A percentile compares a stretch with the other conserved stretches of the same genome.
These are phyloP conservation scores for Melanotaenia maccullochi DNA, from an alignment of 2,797 vertebrate species.

Conservation along the genomic window DNA sequence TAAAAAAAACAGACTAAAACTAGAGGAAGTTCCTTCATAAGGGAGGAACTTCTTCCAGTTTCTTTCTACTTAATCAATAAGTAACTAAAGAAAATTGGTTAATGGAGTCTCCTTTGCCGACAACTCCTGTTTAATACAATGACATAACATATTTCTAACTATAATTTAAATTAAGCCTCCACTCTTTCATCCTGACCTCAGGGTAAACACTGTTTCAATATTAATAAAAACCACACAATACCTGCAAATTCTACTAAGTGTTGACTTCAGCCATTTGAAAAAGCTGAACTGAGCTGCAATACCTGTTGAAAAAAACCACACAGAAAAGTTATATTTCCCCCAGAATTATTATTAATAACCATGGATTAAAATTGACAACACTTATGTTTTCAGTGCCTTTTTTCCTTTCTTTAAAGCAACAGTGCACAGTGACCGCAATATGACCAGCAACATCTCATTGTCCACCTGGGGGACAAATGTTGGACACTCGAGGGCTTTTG, in stretches of 20 bases:
- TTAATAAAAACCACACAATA: slow-evolving; percentile 57
- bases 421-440: neutral
- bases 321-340: slow-evolving; percentile 6
- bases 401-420: too few relatives aligned
- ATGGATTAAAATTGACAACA: neutral
- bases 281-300: slow-evolving; percentile 91
- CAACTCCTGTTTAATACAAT: neutral
- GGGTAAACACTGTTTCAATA: neutral
- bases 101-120: too few relatives aligned
- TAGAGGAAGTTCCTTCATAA: neutral
- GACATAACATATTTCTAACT: too few relatives aligned
- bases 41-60: neutral
- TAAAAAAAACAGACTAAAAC: neutral
- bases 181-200: neutral
- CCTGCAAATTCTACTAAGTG: slow-evolving; percentile 85
- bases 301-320: slow-evolving; percentile 81
- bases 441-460: neutral
- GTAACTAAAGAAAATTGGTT: neutral
- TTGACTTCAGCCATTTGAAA: slow-evolving; percentile 88
- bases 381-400: neutral
- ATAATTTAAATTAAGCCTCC: neutral
- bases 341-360: neutral
- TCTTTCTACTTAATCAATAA: neutral
- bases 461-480: slow-evolving; percentile 51
- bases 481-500: slow-evolving; percentile 31